Conservation (phyloP, 2,797 vertebrate genomes). For the Remorina albescens region DNA sequence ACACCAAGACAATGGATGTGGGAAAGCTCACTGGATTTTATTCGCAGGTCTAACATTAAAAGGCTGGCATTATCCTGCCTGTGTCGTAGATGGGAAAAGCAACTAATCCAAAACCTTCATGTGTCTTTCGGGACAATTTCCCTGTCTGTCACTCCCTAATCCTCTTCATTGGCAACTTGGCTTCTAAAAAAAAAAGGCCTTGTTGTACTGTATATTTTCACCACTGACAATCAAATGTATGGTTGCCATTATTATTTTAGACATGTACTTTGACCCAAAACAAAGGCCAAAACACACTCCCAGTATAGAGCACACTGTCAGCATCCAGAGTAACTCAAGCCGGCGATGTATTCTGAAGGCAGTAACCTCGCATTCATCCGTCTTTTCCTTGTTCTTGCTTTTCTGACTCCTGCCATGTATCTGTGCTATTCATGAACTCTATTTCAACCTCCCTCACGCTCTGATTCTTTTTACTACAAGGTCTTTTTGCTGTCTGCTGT, state of each 20-base stretch:
- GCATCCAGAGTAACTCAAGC: conserved; percentile 83
- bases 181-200: conserved; percentile 67
- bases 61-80: conserved; percentile 31
- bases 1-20: conserved; percentile 1
- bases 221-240: conserved; percentile 76
- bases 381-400: conserved; percentile 25
- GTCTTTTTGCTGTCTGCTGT: conserved; percentile 33
- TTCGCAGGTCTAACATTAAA: conserved; percentile 54
- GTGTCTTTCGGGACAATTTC: conserved; percentile 62
- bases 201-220: conserved; percentile 62
- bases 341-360: conserved; percentile 55
- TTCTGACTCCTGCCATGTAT: conserved; percentile 39
- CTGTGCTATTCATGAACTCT: conserved; percentile 39
- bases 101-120: conserved; percentile 65
- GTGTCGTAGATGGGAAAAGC: conserved; percentile 48
- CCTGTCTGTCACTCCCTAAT: conserved; percentile 57
- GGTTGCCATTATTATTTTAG: conserved; percentile 37
- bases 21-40: conserved; percentile 34
- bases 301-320: conserved; percentile 85
- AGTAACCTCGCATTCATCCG: conserved; percentile 20
- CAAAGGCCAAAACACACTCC: conserved; percentile 79
- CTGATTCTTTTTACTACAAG: conserved; percentile 45
- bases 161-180: conserved; percentile 70
- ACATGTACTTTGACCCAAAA: conserved; percentile 26
- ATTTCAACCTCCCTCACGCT: conserved; percentile 33